Evolutionary conservation across 2,797 vertebrate genomes (phyloP).

Genomic region (Myiothlypis coronata): DNA sequence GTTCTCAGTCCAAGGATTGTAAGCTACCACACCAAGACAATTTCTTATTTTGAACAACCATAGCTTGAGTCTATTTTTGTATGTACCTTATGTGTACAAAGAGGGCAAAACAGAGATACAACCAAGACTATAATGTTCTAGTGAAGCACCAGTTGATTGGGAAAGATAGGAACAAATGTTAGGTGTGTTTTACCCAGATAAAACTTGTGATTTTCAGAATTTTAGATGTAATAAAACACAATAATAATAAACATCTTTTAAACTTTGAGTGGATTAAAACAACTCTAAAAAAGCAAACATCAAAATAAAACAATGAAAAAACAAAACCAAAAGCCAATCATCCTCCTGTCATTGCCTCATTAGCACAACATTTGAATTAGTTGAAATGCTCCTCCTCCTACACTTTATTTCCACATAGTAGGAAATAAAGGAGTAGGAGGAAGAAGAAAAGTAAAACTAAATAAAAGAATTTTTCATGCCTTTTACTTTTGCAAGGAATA

Average conservation of each 20-base stretch:
- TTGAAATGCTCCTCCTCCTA: not conserved
- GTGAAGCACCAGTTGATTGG: not conserved
- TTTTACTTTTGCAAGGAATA: not conserved
- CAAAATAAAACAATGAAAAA: not conserved
- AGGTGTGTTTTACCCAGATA: accelerated
- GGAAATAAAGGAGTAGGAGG: not conserved
- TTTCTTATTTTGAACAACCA: not conserved
- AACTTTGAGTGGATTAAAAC: not conserved
- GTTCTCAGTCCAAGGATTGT: not conserved
- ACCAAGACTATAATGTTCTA: not conserved
- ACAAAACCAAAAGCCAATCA: not conserved
- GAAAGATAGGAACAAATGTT: not conserved
- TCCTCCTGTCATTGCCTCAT: not conserved
- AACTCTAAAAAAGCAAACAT: not conserved
- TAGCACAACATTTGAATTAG: not conserved
- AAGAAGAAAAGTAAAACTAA: not conserved
- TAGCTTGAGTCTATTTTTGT: not conserved
- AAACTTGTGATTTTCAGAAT: not conserved
- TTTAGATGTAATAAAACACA: not conserved
- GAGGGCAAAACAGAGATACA: not conserved
- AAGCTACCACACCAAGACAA: not conserved
- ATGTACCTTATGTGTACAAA: not conserved
- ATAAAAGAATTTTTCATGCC: not conserved
- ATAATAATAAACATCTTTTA: not conserved
- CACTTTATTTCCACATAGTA: not conserved